A percentile compares a stretch with the other conserved stretches of the same genome.
phyloP scores from a whole-genome alignment of 1,140 invertebrate species.

The Mercenaria mercenaria region DNA sequence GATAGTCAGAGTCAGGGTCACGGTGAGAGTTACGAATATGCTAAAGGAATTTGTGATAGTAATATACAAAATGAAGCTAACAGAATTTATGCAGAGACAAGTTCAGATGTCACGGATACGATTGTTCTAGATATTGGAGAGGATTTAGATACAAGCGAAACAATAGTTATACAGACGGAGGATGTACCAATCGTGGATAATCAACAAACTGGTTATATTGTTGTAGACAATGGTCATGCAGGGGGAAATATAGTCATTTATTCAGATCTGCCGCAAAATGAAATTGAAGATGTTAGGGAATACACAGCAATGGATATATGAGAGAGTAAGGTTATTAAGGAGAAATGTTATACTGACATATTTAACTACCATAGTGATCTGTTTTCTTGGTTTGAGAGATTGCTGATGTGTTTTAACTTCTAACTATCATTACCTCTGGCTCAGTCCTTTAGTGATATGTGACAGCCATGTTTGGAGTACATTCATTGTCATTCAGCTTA shows the following conservation, averaged over 20 bases:
- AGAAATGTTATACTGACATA: too few species aligned
- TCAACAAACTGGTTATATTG: conserved; percentile 6
- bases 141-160: background rate
- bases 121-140: conserved; percentile 21
- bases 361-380: too few species aligned
- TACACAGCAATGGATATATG: background rate
- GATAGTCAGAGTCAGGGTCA: background rate
- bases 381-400: too few species aligned
- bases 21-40: background rate
- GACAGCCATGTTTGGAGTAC: too few species aligned
- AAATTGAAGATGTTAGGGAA: background rate
- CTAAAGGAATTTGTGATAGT: background rate
- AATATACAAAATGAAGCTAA: background rate
- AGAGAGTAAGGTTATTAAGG: too few species aligned
- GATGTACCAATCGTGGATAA: background rate
- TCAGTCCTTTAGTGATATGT: too few species aligned
- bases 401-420: too few species aligned
- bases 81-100: background rate
- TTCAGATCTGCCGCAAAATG: background rate
- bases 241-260: conserved; percentile 10
- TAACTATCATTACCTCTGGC: too few species aligned
- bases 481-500: too few species aligned
- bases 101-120: background rate
- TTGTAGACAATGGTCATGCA: background rate
- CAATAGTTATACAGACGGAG: conserved; percentile 21